Conservation (phyloP, 2,797 vertebrate genomes). For the Anniella stebbinsi region DNA sequence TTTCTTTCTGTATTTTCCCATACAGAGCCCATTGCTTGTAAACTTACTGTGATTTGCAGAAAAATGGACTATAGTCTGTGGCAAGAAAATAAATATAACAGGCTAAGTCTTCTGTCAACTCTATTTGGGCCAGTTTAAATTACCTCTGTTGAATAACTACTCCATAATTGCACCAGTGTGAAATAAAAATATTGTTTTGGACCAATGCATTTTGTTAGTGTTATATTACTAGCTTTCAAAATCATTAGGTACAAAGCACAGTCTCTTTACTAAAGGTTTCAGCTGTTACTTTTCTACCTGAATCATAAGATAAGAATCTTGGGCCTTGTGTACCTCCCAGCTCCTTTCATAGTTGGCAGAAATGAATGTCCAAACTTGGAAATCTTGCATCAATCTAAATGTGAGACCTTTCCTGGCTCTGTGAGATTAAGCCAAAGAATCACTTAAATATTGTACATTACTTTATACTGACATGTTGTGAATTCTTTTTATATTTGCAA, state of each 20-base stretch:
- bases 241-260: background rate
- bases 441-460: background rate
- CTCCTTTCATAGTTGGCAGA: background rate
- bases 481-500: slow-evolving; percentile 14
- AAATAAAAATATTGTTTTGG: background rate
- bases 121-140: slow-evolving; percentile 29
- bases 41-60: slow-evolving; percentile 41
- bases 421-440: background rate
- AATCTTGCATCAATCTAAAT: background rate
- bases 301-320: background rate
- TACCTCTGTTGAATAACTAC: slow-evolving; percentile 27
- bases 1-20: slow-evolving; percentile 27
- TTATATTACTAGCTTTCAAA: background rate
- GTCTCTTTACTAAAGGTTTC: background rate
- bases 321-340: background rate
- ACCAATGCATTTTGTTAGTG: background rate
- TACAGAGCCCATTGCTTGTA: slow-evolving; percentile 3
- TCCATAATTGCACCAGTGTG: slow-evolving; percentile 18
- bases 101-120: slow-evolving; percentile 6
- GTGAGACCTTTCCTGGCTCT: background rate
- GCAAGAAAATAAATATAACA: slow-evolving; percentile 19
- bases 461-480: background rate
- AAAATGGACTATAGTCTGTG: slow-evolving; percentile 1
- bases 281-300: background rate
- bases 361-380: background rate